Evolutionary conservation across 2,797 vertebrate genomes (phyloP).

Genomic region (Pseudomugil tenellus): DNA sequence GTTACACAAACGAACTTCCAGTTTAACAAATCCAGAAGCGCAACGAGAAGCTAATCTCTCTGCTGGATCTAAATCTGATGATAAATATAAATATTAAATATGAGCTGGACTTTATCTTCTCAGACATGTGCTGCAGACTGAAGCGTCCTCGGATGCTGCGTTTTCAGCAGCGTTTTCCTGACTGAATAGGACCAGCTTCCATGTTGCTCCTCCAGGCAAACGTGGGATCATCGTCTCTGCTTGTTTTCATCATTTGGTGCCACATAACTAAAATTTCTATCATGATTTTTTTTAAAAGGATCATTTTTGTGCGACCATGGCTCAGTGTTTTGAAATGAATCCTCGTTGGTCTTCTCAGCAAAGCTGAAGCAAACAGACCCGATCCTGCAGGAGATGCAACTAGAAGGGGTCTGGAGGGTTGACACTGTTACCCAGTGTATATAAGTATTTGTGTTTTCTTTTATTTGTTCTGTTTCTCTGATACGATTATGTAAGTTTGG

Average conservation of each 20-base stretch:
- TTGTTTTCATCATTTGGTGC: background rate
- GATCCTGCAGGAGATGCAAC: background rate
- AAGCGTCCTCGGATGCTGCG: too few species aligned
- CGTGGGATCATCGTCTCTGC: too few species aligned
- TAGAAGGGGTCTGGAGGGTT: constrained; percentile 62
- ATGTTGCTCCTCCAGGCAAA: too few species aligned
- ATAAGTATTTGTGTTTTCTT: constrained; percentile 68
- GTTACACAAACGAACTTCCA: background rate
- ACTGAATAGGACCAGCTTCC: too few species aligned
- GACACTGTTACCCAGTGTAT: constrained; percentile 77
- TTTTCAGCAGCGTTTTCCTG: too few species aligned
- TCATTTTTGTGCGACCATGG: background rate
- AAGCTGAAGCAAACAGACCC: background rate
- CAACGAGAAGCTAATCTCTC: too few species aligned
- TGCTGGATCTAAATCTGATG: too few species aligned
- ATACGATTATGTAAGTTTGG: constrained; percentile 66
- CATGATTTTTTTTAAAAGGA: background rate
- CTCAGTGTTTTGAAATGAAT: background rate
- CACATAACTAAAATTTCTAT: background rate
- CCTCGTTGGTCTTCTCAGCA: constrained; percentile 5
- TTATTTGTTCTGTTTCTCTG: constrained; percentile 20
- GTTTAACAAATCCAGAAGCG: too few species aligned
- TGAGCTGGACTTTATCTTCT: too few species aligned
- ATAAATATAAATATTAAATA: too few species aligned
- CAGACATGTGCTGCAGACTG: too few species aligned